These are phyloP conservation scores for Lepidocyrtoides sp. DNA, from an alignment of 2,888 invertebrate species.

Conservation along the genomic window DNA sequence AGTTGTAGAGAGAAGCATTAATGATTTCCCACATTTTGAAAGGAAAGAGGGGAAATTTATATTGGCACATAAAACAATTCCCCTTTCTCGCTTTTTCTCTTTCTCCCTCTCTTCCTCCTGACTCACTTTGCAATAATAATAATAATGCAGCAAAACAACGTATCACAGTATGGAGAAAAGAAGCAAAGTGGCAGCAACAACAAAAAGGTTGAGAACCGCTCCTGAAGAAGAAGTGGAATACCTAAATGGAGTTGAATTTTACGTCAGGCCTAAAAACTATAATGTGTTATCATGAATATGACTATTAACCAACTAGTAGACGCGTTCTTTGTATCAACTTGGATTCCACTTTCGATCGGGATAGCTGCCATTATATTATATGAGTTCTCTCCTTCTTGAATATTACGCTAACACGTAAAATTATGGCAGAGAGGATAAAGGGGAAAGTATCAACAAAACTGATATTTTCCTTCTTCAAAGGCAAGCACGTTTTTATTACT, in stretches of 20 bases:
- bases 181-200: neutral
- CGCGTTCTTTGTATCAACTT: conserved; percentile 23
- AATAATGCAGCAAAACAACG: neutral
- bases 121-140: conserved; percentile 57
- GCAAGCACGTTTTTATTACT: conserved; percentile 3
- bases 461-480: neutral
- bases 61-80: conserved; percentile 71
- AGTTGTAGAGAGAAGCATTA: conserved; percentile 60
- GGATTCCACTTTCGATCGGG: conserved; percentile 26
- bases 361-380: neutral
- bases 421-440: neutral
- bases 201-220: conserved; percentile 1
- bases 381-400: conserved; percentile 15
- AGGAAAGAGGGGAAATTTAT: conserved; percentile 67
- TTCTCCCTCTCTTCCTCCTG: conserved; percentile 39
- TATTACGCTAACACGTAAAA: conserved; percentile 25
- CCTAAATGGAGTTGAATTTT: no score
- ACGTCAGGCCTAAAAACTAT: no score
- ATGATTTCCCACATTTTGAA: conserved; percentile 70
- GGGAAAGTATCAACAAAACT: conserved; percentile 30
- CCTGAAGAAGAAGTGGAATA: no score
- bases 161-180: neutral
- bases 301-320: neutral
- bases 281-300: conserved; percentile 15
- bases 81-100: conserved; percentile 42